phyloP scores from a whole-genome alignment of 2,113 vertebrate species.

The Charina bottae region DNA sequence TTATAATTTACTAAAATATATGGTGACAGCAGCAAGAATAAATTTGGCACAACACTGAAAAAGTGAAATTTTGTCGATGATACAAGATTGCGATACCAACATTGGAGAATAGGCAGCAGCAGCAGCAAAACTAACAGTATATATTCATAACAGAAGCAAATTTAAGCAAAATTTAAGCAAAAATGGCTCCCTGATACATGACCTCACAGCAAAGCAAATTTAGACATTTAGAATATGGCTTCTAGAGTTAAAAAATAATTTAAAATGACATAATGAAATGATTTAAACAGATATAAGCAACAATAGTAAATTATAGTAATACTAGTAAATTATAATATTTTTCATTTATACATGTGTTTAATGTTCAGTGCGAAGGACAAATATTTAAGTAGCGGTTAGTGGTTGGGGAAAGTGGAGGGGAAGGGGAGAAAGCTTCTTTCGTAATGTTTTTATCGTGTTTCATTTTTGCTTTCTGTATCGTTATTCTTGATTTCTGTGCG shows the following conservation, averaged over 20 bases:
- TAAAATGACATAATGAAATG: background rate
- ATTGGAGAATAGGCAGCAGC: background rate
- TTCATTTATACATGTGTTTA: no score
- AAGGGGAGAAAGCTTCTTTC: background rate
- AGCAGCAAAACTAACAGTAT: background rate
- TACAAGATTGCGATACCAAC: background rate
- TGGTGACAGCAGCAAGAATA: background rate
- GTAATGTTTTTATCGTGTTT: background rate
- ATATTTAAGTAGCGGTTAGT: background rate
- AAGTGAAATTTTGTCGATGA: background rate
- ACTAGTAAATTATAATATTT: no score
- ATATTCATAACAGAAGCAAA: background rate
- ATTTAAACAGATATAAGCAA: background rate
- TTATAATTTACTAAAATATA: background rate
- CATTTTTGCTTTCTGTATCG: background rate
- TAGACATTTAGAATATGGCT: background rate
- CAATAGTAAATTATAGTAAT: no score
- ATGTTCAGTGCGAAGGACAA: background rate
- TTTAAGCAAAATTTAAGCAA: background rate
- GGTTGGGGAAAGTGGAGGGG: background rate
- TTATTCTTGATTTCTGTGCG: background rate
- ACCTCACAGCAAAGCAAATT: background rate
- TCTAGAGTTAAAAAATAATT: background rate
- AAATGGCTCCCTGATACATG: background rate
- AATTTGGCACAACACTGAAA: background rate